Evolutionary conservation across 2,797 vertebrate genomes (phyloP).

Genomic region (Etheostoma perlongum): DNA sequence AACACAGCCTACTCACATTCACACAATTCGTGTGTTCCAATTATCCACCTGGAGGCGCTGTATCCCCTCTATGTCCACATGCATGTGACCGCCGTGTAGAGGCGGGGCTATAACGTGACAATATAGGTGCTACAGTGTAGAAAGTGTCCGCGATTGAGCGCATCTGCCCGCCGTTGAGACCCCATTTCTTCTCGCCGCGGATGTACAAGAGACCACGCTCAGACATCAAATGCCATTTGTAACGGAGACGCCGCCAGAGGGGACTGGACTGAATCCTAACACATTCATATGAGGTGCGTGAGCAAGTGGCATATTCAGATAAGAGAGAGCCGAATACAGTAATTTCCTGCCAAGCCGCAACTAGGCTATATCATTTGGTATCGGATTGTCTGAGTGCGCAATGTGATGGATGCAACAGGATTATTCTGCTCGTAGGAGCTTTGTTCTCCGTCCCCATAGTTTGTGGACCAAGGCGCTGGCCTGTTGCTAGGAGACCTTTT

Average conservation of each 20-base stretch:
- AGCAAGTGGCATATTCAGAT: constrained; percentile 40
- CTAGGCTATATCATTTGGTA: constrained; percentile 5
- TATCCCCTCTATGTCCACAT: constrained; percentile 30
- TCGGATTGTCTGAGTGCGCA: constrained; percentile 18
- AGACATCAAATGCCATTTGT: constrained; percentile 63
- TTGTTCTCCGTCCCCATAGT: constrained; percentile 41
- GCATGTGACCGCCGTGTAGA: constrained; percentile 77
- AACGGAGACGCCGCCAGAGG: constrained; percentile 44
- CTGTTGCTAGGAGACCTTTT: constrained; percentile 87
- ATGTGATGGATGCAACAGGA: constrained; percentile 68
- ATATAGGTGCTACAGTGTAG: constrained; percentile 70
- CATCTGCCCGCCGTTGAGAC: constrained; percentile 41
- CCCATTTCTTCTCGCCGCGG: constrained; percentile 16
- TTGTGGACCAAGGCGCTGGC: constrained; percentile 79
- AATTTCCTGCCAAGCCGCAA: constrained; percentile 41
- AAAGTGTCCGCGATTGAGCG: constrained; percentile 60
- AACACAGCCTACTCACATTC: not conserved
- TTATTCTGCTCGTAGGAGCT: constrained; percentile 25
- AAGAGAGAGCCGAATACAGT: constrained; percentile 19
- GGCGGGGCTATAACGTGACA: constrained; percentile 81
- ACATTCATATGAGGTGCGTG: constrained; percentile 80
- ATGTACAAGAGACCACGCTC: constrained; percentile 20
- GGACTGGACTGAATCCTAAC: constrained; percentile 60
- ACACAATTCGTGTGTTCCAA: not conserved
- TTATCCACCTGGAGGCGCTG: constrained; percentile 69